Conservation (phyloP, 2,113 vertebrate genomes). For the Prionailurus bengalensis region DNA sequence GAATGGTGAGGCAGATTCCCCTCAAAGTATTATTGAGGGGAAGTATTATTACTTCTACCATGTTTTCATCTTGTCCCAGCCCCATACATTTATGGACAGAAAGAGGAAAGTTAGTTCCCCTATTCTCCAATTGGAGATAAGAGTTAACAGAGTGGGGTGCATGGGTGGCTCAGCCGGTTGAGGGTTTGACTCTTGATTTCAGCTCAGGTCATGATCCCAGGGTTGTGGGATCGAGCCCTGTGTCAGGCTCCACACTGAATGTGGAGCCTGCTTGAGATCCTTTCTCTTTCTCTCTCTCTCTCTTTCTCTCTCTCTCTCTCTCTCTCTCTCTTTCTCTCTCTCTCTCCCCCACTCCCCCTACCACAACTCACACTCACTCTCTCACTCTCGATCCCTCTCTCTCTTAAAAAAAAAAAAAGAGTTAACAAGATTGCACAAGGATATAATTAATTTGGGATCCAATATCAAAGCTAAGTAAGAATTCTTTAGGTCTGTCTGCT, state of each 20-base stretch:
- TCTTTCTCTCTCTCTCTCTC: too few species aligned
- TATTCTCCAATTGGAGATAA: not conserved
- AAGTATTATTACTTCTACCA: not conserved
- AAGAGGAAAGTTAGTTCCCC: not conserved
- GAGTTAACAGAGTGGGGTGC: not conserved
- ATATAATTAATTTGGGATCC: not conserved
- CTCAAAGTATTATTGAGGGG: not conserved
- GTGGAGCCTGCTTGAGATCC: too few species aligned
- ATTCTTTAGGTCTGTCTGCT: not conserved
- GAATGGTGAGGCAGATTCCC: not conserved
- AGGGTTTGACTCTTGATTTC: too few species aligned
- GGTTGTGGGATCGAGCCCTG: too few species aligned
- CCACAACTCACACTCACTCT: too few species aligned
- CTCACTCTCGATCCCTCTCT: too few species aligned
- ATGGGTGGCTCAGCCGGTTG: too few species aligned
- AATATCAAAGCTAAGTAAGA: conserved; percentile 23
- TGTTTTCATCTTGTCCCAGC: not conserved
- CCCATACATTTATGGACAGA: not conserved
- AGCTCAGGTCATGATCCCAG: too few species aligned
- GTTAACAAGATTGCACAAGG: not conserved
- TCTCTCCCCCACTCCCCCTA: too few species aligned
- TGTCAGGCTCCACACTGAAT: too few species aligned
- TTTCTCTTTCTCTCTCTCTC: too few species aligned
- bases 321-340: too few species aligned
- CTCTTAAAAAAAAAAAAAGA: not conserved